A percentile compares a stretch with the other conserved stretches of the same genome.
Evolutionary conservation across 2,113 vertebrate genomes (phyloP).

Genomic region (Chaenogobius annularis): DNA sequence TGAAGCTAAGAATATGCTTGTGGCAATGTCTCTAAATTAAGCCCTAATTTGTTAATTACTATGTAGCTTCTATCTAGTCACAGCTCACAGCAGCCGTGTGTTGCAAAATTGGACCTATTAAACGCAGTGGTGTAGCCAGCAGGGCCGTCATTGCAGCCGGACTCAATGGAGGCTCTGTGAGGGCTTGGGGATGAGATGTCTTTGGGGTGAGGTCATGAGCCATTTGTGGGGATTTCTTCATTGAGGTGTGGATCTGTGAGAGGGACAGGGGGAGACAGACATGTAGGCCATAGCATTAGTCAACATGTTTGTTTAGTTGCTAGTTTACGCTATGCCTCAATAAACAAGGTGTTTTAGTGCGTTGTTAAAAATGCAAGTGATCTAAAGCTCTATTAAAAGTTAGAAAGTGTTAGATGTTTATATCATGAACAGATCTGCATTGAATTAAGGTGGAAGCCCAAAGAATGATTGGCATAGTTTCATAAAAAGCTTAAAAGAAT

Average conservation of each 20-base stretch:
- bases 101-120: conserved; percentile 4
- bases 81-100: background rate
- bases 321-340: conserved; percentile 1
- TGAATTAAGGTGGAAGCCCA: background rate
- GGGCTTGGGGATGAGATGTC: conserved; percentile 49
- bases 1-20: background rate
- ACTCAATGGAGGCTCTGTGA: conserved; percentile 14
- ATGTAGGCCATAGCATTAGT: conserved; percentile 13
- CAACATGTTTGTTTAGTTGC: conserved; percentile 16
- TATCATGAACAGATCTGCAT: conserved; percentile 14
- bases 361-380: background rate
- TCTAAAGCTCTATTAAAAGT: background rate
- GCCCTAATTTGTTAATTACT: background rate
- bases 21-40: background rate
- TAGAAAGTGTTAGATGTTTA: background rate
- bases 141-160: conserved; percentile 16
- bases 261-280: conserved; percentile 11
- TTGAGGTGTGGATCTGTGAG: conserved; percentile 64
- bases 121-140: conserved; percentile 19
- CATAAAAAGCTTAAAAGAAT: conserved; percentile 27
- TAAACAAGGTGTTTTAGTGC: background rate
- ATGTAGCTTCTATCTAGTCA: background rate
- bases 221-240: conserved; percentile 69
- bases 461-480: conserved; percentile 31
- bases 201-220: conserved; percentile 70